Evolutionary conservation across 2,797 vertebrate species (phyloP).

Genomic region (Mallotus villosus): DNA sequence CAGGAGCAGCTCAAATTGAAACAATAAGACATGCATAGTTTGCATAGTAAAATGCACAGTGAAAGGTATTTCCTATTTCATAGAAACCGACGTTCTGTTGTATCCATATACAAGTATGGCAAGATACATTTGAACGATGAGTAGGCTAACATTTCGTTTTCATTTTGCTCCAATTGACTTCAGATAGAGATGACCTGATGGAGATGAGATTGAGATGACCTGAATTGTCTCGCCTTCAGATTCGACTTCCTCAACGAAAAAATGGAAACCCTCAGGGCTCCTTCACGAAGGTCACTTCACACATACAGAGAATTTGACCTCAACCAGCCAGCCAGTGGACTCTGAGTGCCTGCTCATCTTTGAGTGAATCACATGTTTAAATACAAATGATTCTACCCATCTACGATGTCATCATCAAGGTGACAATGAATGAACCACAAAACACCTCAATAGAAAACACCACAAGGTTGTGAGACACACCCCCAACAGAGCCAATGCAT

Average conservation of each 20-base stretch:
- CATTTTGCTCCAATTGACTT: constrained; percentile 50
- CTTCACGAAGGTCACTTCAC: constrained; percentile 35
- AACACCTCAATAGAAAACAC: too few species aligned
- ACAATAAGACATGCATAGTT: constrained; percentile 20
- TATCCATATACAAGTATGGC: not conserved
- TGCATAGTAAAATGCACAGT: constrained; percentile 13
- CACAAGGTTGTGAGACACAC: too few species aligned
- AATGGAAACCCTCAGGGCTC: constrained; percentile 34
- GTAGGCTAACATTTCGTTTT: constrained; percentile 2
- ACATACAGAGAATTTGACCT: constrained; percentile 31
- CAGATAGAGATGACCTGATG: constrained; percentile 52
- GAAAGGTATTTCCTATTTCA: not conserved
- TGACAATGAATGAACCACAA: too few species aligned
- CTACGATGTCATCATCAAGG: too few species aligned
- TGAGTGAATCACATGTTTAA: constrained; percentile 10
- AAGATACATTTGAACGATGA: constrained; percentile 23
- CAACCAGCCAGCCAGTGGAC: constrained; percentile 18
- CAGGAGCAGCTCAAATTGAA: constrained; percentile 25
- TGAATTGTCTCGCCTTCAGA: constrained; percentile 37
- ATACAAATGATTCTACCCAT: not conserved
- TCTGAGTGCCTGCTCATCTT: not conserved
- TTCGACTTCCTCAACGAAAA: constrained; percentile 42
- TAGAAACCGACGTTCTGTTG: not conserved
- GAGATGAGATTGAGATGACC: constrained; percentile 44
- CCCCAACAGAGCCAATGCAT: not conserved